phyloP scores from a whole-genome alignment of 2,888 invertebrate species.

The Iphiclides podalirius region DNA sequence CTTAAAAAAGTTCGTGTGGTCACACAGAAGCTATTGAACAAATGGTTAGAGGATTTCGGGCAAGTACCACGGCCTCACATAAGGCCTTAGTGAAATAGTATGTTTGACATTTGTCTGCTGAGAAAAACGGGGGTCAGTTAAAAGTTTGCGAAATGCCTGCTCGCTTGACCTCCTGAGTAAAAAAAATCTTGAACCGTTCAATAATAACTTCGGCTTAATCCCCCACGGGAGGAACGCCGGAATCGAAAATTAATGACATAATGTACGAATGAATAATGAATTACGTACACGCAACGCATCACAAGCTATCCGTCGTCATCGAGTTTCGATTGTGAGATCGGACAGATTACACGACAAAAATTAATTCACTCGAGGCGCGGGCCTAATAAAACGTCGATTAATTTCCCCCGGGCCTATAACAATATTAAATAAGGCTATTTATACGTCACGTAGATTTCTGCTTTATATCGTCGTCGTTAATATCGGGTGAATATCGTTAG shows the following conservation, averaged over 20 bases:
- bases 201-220: too few species aligned
- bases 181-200: too few species aligned
- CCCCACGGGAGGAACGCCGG: not conserved
- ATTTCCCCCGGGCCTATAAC: slow-evolving; percentile 56
- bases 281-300: slow-evolving; percentile 1
- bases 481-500: too few species aligned
- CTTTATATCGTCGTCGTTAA: slow-evolving; percentile 27
- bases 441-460: slow-evolving; percentile 39
- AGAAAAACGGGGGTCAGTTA: too few species aligned
- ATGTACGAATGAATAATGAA: not conserved
- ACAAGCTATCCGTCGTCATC: slow-evolving; percentile 9
- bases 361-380: slow-evolving; percentile 41
- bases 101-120: too few species aligned
- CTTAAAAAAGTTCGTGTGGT: too few species aligned
- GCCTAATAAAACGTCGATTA: slow-evolving; percentile 45
- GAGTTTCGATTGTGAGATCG: slow-evolving; percentile 24
- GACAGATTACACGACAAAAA: slow-evolving; percentile 31
- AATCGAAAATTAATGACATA: not conserved
- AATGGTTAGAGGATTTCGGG: too few species aligned
- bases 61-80: too few species aligned
- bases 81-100: too few species aligned
- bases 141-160: too few species aligned
- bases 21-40: too few species aligned
- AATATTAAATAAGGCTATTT: slow-evolving; percentile 50
- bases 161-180: too few species aligned